phyloP scores from a whole-genome alignment of 1,140 invertebrate genomes.

The Drepana arcuata region DNA sequence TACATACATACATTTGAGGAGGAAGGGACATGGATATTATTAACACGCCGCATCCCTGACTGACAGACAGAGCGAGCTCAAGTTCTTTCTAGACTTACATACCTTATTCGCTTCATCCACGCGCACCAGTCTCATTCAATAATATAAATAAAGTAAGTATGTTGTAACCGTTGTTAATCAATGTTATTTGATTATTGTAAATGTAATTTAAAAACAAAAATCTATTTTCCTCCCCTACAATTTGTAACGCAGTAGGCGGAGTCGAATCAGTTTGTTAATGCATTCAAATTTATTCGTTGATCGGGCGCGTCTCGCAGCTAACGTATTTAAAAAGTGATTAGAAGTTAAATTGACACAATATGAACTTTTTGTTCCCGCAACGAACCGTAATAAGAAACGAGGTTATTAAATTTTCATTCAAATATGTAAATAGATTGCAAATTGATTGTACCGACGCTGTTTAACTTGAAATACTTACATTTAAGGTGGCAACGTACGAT shows the following conservation, averaged over 20 bases:
- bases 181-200: slow-evolving; percentile 19
- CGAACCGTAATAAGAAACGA: slow-evolving; percentile 53
- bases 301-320: slow-evolving; percentile 51
- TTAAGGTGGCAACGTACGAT: too few relatives aligned
- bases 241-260: slow-evolving; percentile 48
- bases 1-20: too few relatives aligned
- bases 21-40: too few relatives aligned
- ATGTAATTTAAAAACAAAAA: slow-evolving; percentile 35
- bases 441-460: too few relatives aligned
- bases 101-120: too few relatives aligned
- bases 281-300: slow-evolving; percentile 70
- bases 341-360: slow-evolving; percentile 70
- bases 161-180: slow-evolving; percentile 6
- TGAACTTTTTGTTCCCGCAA: slow-evolving; percentile 61
- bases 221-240: slow-evolving; percentile 60
- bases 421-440: slow-evolving; percentile 21
- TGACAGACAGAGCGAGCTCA: too few relatives aligned
- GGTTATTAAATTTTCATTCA: slow-evolving; percentile 61
- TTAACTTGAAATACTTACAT: too few relatives aligned
- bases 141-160: slow-evolving; percentile 3
- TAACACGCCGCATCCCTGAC: too few relatives aligned
- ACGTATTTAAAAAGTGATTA: slow-evolving; percentile 71
- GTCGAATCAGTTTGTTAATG: slow-evolving; percentile 61
- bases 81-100: too few relatives aligned
- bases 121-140: too few relatives aligned